Percentiles rank a stretch among this genome's conserved stretches.
Evolutionary conservation across 1,140 invertebrate species (phyloP).

Genomic region (Listronotus bonariensis): DNA sequence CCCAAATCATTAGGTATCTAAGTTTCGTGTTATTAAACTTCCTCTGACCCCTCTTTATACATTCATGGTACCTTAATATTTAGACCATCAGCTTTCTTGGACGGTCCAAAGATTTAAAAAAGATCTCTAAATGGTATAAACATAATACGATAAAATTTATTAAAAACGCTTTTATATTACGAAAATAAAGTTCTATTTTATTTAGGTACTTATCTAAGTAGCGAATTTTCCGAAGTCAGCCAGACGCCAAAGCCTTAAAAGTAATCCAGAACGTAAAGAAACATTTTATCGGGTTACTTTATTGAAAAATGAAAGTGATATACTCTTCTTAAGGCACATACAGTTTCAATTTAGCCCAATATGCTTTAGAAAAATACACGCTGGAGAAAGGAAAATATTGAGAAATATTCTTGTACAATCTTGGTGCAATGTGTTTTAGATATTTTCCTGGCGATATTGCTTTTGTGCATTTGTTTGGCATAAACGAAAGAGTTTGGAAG

Average conservation of each 20-base stretch:
- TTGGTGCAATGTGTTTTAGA: slow-evolving; percentile 4
- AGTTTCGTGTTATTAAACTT: too few relatives aligned
- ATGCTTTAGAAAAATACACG: slow-evolving; percentile 5
- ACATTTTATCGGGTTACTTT: slow-evolving; percentile 30
- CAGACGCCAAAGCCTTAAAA: slow-evolving; percentile 18
- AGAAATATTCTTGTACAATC: slow-evolving; percentile 3
- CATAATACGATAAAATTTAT: too few relatives aligned
- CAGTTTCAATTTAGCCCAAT: slow-evolving; percentile 6
- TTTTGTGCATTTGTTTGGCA: too few relatives aligned
- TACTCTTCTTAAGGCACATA: neutral
- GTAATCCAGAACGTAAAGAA: slow-evolving; percentile 24
- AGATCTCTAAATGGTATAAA: too few relatives aligned
- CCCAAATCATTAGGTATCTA: too few relatives aligned
- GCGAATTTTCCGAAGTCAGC: slow-evolving; percentile 28
- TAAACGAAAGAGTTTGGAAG: too few relatives aligned
- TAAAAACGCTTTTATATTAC: too few relatives aligned
- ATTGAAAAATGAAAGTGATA: slow-evolving; percentile 29
- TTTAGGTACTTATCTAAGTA: slow-evolving; percentile 32
- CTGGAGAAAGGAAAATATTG: slow-evolving; percentile 1
- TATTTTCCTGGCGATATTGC: slow-evolving; percentile 1
- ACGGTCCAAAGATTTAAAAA: too few relatives aligned
- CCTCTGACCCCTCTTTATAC: too few relatives aligned
- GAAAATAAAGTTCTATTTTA: neutral
- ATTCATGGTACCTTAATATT: too few relatives aligned
- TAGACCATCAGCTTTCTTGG: too few relatives aligned